phyloP scores from a whole-genome alignment of 2,113 vertebrate genomes.

The Tyrannus savana region DNA sequence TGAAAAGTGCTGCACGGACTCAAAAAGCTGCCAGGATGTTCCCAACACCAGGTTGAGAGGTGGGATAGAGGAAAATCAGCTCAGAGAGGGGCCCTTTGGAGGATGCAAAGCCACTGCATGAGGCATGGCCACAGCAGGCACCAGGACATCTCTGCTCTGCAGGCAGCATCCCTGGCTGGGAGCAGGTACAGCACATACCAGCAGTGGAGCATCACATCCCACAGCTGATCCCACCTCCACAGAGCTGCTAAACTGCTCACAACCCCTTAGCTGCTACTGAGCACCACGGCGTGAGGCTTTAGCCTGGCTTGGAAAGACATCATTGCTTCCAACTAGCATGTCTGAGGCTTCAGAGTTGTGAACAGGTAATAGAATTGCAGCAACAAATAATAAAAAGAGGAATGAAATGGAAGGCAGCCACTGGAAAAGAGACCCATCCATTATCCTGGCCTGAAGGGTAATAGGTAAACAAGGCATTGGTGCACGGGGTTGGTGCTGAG shows the following conservation, averaged over 20 bases:
- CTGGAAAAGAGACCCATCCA: constrained; percentile 60
- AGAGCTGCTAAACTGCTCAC: background rate
- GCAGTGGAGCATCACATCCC: background rate
- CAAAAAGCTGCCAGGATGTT: background rate
- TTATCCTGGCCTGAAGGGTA: constrained; percentile 70
- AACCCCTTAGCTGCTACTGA: background rate
- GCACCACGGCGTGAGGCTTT: constrained; percentile 6
- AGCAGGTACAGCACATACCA: accelerated
- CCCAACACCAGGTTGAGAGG: accelerated
- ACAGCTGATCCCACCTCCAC: background rate
- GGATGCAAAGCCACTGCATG: accelerated
- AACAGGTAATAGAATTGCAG: constrained; percentile 74
- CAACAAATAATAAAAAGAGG: constrained; percentile 72
- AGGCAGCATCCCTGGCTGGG: background rate
- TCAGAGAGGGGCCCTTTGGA: background rate
- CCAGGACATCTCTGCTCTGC: background rate
- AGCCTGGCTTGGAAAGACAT: constrained; percentile 66
- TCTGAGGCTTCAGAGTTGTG: constrained; percentile 43
- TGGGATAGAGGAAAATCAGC: background rate
- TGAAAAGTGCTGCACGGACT: background rate
- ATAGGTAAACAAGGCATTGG: constrained; percentile 71
- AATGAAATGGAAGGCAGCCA: constrained; percentile 64
- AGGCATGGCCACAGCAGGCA: background rate
- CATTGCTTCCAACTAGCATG: constrained; percentile 43
- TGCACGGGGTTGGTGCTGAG: background rate